phyloP scores from a whole-genome alignment of 1,140 invertebrate species.

The Magallana angulata region DNA sequence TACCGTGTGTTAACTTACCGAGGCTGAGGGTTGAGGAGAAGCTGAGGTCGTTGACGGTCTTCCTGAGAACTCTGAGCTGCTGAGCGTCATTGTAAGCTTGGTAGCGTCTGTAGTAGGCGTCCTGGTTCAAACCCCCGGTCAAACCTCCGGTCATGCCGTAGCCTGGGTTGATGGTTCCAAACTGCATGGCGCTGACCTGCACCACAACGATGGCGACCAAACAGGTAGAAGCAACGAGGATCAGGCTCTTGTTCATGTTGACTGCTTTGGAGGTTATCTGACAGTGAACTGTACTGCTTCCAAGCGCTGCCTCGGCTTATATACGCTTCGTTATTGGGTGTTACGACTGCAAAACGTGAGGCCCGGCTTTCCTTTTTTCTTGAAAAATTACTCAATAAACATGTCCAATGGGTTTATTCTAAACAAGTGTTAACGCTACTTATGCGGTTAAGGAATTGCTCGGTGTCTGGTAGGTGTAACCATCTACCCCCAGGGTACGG shows the following conservation, averaged over 20 bases:
- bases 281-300: background rate
- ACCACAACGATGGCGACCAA: background rate
- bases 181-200: background rate
- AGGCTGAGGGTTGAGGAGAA: background rate
- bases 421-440: background rate
- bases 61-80: background rate
- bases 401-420: background rate
- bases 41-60: background rate
- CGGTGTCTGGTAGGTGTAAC: background rate
- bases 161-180: background rate
- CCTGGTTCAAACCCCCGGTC: background rate
- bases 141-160: background rate
- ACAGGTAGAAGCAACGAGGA: background rate
- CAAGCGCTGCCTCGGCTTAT: background rate
- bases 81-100: conserved; percentile 4
- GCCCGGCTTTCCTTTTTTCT: background rate
- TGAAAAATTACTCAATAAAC: background rate
- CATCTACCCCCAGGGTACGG: background rate
- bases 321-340: background rate
- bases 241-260: background rate
- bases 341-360: background rate
- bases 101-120: conserved; percentile 9
- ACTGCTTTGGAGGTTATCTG: background rate
- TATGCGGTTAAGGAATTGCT: background rate
- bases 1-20: background rate